phyloP scores from a whole-genome alignment of 2,888 invertebrate species.

The Drosophila kambysellisi region DNA sequence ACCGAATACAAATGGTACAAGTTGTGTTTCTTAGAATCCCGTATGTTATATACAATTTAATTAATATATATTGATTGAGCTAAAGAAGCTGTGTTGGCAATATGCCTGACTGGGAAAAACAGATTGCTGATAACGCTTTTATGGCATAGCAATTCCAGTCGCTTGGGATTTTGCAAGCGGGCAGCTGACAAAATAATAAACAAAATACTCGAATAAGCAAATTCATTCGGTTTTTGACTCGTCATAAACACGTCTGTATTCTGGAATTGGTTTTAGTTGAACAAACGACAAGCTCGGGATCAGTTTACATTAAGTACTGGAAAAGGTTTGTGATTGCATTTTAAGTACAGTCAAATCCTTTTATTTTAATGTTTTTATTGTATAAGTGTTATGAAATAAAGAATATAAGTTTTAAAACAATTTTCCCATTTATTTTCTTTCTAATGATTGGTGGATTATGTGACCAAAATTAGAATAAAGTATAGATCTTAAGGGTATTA shows the following conservation, averaged over 20 bases:
- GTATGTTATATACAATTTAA: not conserved
- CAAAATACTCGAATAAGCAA: not conserved
- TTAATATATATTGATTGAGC: not conserved
- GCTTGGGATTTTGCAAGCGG: not conserved
- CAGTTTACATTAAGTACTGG: not conserved
- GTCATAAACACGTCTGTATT: not conserved
- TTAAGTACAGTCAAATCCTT: not conserved
- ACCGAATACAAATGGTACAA: not conserved
- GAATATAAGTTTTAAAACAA: not conserved
- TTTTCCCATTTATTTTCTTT: not conserved
- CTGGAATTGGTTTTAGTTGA: not conserved
- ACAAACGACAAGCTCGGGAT: not conserved
- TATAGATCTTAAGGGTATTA: not conserved
- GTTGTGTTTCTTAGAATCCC: not conserved
- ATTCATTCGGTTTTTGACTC: not conserved
- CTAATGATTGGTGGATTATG: not conserved
- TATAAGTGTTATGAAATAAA: not conserved
- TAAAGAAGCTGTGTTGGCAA: not conserved
- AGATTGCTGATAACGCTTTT: not conserved
- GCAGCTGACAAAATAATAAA: not conserved
- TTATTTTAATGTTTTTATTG: not conserved
- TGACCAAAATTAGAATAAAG: not conserved
- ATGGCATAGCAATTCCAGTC: not conserved
- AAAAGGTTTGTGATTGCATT: not conserved
- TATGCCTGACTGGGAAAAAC: not conserved